phyloP scores from a whole-genome alignment of 2,888 invertebrate genomes.

The Ophion ellenae region DNA sequence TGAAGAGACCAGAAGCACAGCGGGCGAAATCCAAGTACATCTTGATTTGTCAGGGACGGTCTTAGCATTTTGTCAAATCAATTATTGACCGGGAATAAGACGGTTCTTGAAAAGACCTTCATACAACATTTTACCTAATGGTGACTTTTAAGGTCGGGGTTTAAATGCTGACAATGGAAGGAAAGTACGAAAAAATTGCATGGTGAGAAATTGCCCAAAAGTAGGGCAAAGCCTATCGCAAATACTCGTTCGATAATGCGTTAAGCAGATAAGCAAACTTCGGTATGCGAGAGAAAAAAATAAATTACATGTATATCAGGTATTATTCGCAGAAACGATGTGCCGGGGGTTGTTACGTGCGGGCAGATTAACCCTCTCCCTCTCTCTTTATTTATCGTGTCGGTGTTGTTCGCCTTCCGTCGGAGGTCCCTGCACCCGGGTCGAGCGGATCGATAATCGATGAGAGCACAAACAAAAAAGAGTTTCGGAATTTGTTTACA shows the following conservation, averaged over 20 bases:
- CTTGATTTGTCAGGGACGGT: neutral
- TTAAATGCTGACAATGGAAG: too few relatives aligned
- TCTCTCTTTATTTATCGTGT: conserved; percentile 39
- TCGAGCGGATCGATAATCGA: conserved; percentile 80
- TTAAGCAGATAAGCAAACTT: conserved; percentile 32
- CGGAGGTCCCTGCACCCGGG: conserved; percentile 79
- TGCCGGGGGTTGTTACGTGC: conserved; percentile 48
- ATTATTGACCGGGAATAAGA: too few relatives aligned
- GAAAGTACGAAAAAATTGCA: too few relatives aligned
- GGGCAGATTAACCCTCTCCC: neutral
- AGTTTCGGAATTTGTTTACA: conserved; percentile 81
- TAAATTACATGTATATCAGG: conserved; percentile 9
- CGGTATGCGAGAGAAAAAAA: conserved; percentile 28
- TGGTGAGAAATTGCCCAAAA: neutral
- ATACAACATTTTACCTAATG: too few relatives aligned
- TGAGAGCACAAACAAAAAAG: conserved; percentile 75
- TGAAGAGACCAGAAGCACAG: conserved; percentile 3
- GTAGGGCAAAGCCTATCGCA: conserved; percentile 17
- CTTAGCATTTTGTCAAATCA: too few relatives aligned
- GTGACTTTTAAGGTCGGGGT: too few relatives aligned
- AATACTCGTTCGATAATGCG: conserved; percentile 28
- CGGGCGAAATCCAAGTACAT: neutral
- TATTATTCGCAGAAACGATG: conserved; percentile 73
- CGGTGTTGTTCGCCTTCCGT: conserved; percentile 63
- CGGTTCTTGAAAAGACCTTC: too few relatives aligned